A percentile compares a stretch with the other conserved stretches of the same genome.
These are phyloP conservation scores for Leucozona laternaria DNA, from an alignment of 2,888 invertebrate species.

Conservation along the genomic window DNA sequence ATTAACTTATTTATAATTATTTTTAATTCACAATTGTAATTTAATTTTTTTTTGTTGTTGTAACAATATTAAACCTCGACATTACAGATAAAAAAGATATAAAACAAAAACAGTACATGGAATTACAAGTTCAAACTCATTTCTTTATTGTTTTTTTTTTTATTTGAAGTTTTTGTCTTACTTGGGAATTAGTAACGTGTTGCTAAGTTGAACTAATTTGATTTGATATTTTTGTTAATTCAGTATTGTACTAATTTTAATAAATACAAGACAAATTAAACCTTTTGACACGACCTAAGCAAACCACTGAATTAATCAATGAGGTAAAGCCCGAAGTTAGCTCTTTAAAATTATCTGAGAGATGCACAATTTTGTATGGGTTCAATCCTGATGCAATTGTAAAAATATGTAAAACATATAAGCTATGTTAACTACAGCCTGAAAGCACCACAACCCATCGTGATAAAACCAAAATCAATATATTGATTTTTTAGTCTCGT, in stretches of 20 bases:
- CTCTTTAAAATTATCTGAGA: neutral
- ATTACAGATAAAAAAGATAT: neutral
- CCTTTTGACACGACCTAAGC: neutral
- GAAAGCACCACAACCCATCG: neutral
- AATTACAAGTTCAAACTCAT: no score
- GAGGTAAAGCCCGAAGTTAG: neutral
- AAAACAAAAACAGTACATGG: neutral
- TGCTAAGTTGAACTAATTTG: neutral
- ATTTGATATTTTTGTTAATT: neutral
- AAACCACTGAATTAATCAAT: neutral
- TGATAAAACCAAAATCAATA: constrained; percentile 15
- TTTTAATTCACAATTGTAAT: no score
- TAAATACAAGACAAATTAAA: no score
- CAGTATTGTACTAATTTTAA: neutral
- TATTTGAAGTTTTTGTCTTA: neutral
- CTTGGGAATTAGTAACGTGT: neutral
- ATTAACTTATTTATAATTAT: neutral
- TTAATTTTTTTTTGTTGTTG: no score
- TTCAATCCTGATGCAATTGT: neutral
- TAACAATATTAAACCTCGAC: no score
- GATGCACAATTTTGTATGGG: neutral
- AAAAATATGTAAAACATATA: constrained; percentile 8
- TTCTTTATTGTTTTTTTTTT: neutral
- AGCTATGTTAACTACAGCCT: constrained; percentile 10
- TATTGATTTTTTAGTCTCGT: constrained; percentile 7